Conservation (phyloP, 2,113 vertebrate species). For the Rhinoderma darwinii region DNA sequence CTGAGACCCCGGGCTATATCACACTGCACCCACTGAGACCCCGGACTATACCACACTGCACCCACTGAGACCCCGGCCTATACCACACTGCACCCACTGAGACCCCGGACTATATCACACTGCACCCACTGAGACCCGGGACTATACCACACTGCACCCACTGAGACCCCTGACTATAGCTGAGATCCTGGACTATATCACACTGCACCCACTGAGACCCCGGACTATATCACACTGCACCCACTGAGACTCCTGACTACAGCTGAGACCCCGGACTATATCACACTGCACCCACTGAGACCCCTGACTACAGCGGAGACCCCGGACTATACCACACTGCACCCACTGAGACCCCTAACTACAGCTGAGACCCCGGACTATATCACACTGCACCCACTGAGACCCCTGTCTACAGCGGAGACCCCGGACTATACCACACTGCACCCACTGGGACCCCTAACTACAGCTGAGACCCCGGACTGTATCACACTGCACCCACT, state of each 20-base stretch:
- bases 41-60: neutral
- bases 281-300: neutral
- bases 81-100: neutral
- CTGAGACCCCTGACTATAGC: constrained; percentile 2
- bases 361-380: too few species aligned
- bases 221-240: neutral
- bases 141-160: neutral
- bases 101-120: neutral
- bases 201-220: neutral
- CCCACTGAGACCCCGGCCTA: neutral
- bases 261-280: too few species aligned
- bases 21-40: neutral
- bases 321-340: neutral
- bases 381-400: neutral
- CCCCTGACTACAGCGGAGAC: too few species aligned
- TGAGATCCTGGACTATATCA: too few species aligned
- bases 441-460: neutral
- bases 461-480: too few species aligned
- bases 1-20: neutral
- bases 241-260: neutral
- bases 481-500: neutral
- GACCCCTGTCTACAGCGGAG: too few species aligned
- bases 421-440: neutral
- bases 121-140: neutral
- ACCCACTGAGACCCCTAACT: neutral